These are phyloP conservation scores for Corythoichthys haematopterus DNA, from an alignment of 2,113 vertebrate genomes.

Conservation along the genomic window DNA sequence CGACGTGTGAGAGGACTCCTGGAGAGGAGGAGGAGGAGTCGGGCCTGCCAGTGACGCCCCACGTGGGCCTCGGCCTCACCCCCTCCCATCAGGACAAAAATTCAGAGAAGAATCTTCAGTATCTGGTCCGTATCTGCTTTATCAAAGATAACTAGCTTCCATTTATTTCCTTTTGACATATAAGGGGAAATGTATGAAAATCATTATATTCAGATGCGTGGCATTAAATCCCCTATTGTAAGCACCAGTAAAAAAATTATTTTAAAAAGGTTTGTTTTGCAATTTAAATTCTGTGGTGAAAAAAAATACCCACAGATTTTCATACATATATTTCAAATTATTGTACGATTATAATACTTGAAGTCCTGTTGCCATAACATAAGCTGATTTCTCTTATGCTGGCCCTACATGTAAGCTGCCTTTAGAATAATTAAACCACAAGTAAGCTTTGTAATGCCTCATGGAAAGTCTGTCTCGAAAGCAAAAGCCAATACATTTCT, in stretches of 20 bases:
- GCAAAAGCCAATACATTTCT: constrained; percentile 22
- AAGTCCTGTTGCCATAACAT: constrained; percentile 55
- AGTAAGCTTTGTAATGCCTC: constrained; percentile 65
- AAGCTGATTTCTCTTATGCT: constrained; percentile 65
- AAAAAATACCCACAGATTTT: constrained; percentile 44
- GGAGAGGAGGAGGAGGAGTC: constrained; percentile 69
- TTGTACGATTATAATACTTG: constrained; percentile 39
- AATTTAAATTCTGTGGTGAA: constrained; percentile 22
- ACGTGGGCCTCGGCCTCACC: constrained; percentile 54
- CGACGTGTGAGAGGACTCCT: constrained; percentile 62
- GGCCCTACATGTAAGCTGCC: constrained; percentile 65
- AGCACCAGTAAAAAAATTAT: not conserved
- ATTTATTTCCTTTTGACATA: no score
- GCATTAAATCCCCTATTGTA: not conserved
- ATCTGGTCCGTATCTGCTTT: constrained; percentile 60
- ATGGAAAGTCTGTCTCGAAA: constrained; percentile 51
- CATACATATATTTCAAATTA: constrained; percentile 31
- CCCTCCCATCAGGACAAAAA: constrained; percentile 56
- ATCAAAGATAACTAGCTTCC: no score
- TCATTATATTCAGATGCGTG: not conserved
- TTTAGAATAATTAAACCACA: constrained; percentile 74
- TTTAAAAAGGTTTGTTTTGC: not conserved
- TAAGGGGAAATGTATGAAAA: no score
- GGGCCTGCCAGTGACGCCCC: constrained; percentile 57
- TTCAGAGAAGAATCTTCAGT: constrained; percentile 56